phyloP scores from a whole-genome alignment of 2,113 vertebrate genomes.

The Origma solitaria region DNA sequence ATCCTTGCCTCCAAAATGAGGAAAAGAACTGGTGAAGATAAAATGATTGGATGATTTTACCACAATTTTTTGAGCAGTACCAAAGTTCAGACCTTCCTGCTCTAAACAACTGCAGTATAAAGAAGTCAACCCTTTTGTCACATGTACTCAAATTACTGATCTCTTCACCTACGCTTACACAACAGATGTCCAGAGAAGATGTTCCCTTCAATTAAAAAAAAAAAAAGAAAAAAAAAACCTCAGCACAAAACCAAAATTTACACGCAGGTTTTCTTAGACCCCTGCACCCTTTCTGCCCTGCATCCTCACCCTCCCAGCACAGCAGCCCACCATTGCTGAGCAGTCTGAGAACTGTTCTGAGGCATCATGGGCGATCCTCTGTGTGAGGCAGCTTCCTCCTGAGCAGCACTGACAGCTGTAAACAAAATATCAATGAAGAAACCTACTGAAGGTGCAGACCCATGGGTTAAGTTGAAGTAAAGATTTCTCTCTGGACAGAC shows the following conservation, averaged over 20 bases:
- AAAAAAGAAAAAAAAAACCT: not conserved
- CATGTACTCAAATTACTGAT: accelerated
- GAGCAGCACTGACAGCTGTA: not conserved
- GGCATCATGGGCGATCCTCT: accelerated
- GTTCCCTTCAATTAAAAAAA: not conserved
- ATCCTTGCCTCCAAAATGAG: not conserved
- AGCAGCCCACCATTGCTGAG: not conserved
- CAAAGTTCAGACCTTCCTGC: not conserved
- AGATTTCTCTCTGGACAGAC: not conserved
- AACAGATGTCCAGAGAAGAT: not conserved
- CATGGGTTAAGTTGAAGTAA: not conserved
- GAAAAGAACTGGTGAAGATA: not conserved
- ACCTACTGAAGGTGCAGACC: not conserved
- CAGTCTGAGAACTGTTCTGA: not conserved
- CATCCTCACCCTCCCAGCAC: not conserved
- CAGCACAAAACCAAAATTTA: not conserved
- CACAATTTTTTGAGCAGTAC: not conserved
- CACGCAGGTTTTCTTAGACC: not conserved
- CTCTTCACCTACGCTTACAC: not conserved
- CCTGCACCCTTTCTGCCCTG: not conserved
- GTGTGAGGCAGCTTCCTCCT: not conserved
- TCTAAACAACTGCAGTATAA: not conserved
- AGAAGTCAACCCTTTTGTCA: not conserved
- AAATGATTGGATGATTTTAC: not conserved
- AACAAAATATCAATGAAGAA: not conserved